Conservation (phyloP, 2,113 vertebrate genomes). For the Podilymbus podiceps region DNA sequence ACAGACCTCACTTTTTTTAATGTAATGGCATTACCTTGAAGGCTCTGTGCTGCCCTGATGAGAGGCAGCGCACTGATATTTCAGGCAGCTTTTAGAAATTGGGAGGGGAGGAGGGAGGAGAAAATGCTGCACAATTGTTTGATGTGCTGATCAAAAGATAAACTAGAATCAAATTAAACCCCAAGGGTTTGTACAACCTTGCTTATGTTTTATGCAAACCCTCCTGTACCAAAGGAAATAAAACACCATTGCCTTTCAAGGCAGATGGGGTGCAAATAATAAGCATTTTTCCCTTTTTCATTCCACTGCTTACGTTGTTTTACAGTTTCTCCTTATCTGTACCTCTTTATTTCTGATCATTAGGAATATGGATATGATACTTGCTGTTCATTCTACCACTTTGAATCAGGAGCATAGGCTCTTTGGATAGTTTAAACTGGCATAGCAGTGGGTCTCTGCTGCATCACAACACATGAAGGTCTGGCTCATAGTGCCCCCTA, state of each 20-base stretch:
- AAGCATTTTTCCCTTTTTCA: neutral
- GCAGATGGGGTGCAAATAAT: slow-evolving; percentile 31
- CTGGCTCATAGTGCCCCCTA: neutral
- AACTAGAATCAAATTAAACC: slow-evolving; percentile 52
- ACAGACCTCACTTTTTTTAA: neutral
- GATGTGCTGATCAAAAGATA: slow-evolving; percentile 65
- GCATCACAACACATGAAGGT: neutral
- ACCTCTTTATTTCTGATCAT: neutral
- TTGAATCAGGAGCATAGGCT: neutral
- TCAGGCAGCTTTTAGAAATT: neutral
- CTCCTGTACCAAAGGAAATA: slow-evolving; percentile 31
- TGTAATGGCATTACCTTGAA: neutral
- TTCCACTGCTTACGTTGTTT: neutral
- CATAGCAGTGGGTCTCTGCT: neutral
- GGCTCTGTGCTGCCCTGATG: neutral
- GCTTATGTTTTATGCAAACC: slow-evolving; percentile 57
- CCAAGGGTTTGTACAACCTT: slow-evolving; percentile 36
- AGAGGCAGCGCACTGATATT: neutral
- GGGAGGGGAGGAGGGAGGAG: neutral
- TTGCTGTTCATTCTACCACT: neutral
- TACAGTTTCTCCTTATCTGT: neutral
- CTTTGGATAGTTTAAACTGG: neutral
- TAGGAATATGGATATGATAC: neutral
- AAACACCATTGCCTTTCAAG: slow-evolving; percentile 3
- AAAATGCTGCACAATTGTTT: slow-evolving; percentile 40